Evolutionary conservation across 2,888 invertebrate species (phyloP).

Genomic region (Chymomyza fuscimana): DNA sequence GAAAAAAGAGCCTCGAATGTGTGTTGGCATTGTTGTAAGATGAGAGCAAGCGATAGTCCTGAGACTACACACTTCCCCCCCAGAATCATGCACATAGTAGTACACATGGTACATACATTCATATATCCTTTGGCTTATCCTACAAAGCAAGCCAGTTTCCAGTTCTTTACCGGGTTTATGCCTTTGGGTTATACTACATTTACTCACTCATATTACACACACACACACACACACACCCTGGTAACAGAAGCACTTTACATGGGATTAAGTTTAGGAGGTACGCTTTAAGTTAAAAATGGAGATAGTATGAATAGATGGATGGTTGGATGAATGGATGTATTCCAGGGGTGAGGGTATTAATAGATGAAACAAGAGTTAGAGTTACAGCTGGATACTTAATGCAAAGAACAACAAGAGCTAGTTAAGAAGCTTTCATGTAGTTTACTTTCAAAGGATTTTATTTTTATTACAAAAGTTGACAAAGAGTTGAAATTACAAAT

Average conservation of each 20-base stretch:
- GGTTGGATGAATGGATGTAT: slow-evolving; percentile 10
- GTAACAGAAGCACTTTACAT: slow-evolving; percentile 65
- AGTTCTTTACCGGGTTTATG: slow-evolving; percentile 40
- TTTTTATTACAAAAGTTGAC: background rate
- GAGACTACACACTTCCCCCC: slow-evolving; percentile 12
- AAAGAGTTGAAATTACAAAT: background rate
- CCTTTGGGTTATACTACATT: slow-evolving; percentile 56
- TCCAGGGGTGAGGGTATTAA: slow-evolving; percentile 44
- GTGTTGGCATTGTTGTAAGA: slow-evolving; percentile 47
- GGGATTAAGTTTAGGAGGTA: slow-evolving; percentile 56
- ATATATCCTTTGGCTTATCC: slow-evolving; percentile 64
- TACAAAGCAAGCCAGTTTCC: slow-evolving; percentile 13
- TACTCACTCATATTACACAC: slow-evolving; percentile 55
- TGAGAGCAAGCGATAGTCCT: slow-evolving; percentile 24
- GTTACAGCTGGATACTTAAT: slow-evolving; percentile 9
- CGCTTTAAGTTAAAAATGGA: slow-evolving; percentile 33
- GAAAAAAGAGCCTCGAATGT: slow-evolving; percentile 24
- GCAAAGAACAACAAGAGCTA: slow-evolving; percentile 11
- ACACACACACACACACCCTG: slow-evolving; percentile 45
- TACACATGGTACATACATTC: slow-evolving; percentile 21
- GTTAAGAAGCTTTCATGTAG: slow-evolving; percentile 28
- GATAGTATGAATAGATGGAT: slow-evolving; percentile 1
- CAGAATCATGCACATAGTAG: no score
- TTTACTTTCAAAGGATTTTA: background rate
- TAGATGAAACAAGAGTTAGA: slow-evolving; percentile 35